Percentiles rank a stretch among this genome's conserved stretches.
Evolutionary conservation across 2,888 invertebrate species (phyloP).

Genomic region (Hyposoter dolosus): DNA sequence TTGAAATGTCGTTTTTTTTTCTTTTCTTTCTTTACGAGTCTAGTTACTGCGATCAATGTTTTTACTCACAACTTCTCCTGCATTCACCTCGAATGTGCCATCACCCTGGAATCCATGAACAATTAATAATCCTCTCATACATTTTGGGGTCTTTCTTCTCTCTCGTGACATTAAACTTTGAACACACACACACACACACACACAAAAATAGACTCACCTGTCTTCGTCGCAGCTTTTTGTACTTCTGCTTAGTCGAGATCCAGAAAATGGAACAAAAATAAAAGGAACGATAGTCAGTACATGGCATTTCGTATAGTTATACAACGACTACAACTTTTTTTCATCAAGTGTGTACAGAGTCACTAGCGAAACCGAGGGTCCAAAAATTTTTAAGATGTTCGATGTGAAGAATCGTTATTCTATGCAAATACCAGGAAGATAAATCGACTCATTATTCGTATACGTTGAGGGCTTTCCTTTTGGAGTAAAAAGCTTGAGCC

Average conservation of each 20-base stretch:
- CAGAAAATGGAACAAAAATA: conserved; percentile 15
- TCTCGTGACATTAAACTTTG: neutral
- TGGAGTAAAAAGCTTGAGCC: neutral
- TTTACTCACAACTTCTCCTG: conserved; percentile 90
- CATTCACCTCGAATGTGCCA: conserved; percentile 91
- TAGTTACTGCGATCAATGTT: neutral
- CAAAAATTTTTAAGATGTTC: neutral
- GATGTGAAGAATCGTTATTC: neutral
- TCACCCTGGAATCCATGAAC: conserved; percentile 89
- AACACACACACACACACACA: no score
- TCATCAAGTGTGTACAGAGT: neutral
- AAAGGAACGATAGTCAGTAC: neutral
- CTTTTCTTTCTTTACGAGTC: no score
- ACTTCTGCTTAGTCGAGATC: conserved; percentile 87
- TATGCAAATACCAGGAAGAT: neutral
- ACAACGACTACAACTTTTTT: neutral
- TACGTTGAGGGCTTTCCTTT: neutral
- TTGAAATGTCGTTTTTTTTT: neutral
- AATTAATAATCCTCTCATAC: conserved; percentile 49
- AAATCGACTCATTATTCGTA: neutral
- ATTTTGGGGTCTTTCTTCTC: neutral
- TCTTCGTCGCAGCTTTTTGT: conserved; percentile 92
- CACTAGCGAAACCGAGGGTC: neutral
- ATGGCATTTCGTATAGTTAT: neutral
- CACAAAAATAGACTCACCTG: conserved; percentile 87